A percentile compares a stretch with the other conserved stretches of the same genome.
Evolutionary conservation across 1,140 invertebrate species (phyloP).

Genomic region (Bombus superbus): DNA sequence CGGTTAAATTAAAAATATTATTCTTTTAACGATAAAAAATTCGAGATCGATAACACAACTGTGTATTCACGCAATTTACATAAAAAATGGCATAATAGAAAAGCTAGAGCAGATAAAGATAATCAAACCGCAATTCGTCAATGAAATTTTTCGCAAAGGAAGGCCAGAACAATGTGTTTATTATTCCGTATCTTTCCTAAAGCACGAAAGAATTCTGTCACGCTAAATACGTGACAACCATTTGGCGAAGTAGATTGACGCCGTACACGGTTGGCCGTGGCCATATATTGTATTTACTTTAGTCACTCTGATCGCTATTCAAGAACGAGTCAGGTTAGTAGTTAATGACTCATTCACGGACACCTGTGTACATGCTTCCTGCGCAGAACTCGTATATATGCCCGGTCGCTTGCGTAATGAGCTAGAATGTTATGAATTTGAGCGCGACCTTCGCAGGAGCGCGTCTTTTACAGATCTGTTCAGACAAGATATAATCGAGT

Average conservation of each 20-base stretch:
- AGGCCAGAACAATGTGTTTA: background rate
- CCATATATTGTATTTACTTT: conserved; percentile 6
- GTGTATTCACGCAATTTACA: background rate
- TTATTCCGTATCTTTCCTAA: background rate
- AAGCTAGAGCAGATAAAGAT: background rate
- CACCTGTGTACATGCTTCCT: conserved; percentile 23
- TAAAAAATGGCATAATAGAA: background rate
- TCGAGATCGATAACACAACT: background rate
- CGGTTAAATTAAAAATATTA: background rate
- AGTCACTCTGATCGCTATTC: conserved; percentile 32
- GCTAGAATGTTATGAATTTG: conserved; percentile 42
- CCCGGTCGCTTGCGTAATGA: conserved; percentile 44
- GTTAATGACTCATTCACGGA: conserved; percentile 62
- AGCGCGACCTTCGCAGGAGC: background rate
- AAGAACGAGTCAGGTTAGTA: conserved; percentile 51
- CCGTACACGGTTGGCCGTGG: conserved; percentile 27
- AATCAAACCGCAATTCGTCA: background rate
- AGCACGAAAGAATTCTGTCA: background rate
- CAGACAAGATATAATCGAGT: background rate
- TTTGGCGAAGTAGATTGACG: conserved; percentile 22
- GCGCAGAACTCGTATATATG: conserved; percentile 18
- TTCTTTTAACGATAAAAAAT: background rate
- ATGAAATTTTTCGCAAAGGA: background rate
- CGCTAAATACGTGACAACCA: background rate
- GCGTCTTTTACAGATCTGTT: background rate